phyloP scores from a whole-genome alignment of 1,140 invertebrate genomes.

The Uloborus diversus region DNA sequence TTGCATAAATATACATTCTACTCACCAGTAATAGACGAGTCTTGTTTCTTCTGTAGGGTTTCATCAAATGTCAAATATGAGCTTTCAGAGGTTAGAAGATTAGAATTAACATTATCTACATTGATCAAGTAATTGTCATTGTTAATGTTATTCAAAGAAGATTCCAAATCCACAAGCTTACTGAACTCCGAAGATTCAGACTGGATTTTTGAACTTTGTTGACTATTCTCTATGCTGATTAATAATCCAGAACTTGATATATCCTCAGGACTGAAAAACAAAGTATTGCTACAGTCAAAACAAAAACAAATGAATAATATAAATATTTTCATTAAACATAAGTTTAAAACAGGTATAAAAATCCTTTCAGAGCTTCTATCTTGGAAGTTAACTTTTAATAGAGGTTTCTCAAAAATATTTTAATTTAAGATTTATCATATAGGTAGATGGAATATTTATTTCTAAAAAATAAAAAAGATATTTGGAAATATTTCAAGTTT shows the following conservation, averaged over 20 bases:
- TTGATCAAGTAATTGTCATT: slow-evolving; percentile 41
- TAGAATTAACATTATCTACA: slow-evolving; percentile 40
- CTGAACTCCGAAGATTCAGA: slow-evolving; percentile 11
- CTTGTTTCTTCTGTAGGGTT: slow-evolving; percentile 30
- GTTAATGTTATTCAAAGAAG: slow-evolving; percentile 31
- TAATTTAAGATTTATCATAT: no score
- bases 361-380: not conserved
- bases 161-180: slow-evolving; percentile 34
- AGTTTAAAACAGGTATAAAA: not conserved
- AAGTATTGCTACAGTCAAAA: no score
- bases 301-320: not conserved
- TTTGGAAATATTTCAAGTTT: no score
- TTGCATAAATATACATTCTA: not conserved
- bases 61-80: slow-evolving; percentile 31
- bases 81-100: slow-evolving; percentile 23
- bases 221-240: slow-evolving; percentile 25
- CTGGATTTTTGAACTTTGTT: not conserved
- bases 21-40: slow-evolving; percentile 27
- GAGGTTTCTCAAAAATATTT: not conserved
- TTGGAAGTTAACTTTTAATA: not conserved
- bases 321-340: not conserved
- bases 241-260: slow-evolving; percentile 9
- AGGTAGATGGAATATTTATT: no score
- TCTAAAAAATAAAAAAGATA: no score
- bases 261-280: slow-evolving; percentile 28